Base-by-base conservation (phyloP, 2,888 invertebrate species). In the Cinara cedri region DNA sequence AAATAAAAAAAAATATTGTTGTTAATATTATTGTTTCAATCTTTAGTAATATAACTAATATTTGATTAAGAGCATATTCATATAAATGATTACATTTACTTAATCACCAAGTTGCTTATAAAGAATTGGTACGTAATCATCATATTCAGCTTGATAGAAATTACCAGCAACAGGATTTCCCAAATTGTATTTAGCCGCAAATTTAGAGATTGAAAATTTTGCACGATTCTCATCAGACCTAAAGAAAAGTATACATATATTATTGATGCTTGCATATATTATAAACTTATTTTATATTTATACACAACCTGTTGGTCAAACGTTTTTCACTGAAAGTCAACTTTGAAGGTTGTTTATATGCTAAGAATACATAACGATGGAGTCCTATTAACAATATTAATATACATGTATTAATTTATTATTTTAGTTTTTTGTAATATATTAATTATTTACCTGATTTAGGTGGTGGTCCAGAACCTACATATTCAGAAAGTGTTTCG, bases 141-240 rank as follows among this genome's bases (percentile, higher is more conserved):
- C 96, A 86, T 89, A 96, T 85, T 94, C 90, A 0, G 96, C 95
- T 85, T 93, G 91, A 85, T 91, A 97, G 21, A 95, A 91, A 85
- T 96, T 97, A 14, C 94, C 96, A 76, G 94, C 94, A 34, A 95
- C 87, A 0, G 96, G 95, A 68, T 90, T 87, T 0, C 93, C 94
- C 16, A 97, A 87, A 3, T 90, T 89, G 85, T 97, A 92, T 84
- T 96, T 95, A 81, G 89, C 88, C 0, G 94, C 95, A 84, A 97
- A 93, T 46, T 89, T 89, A 70, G 86, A 89, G 72, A 93, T 91
- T 3, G 92, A 92, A 84, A 90, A 91, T 24, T 88, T 87, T 0
- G 87, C 90, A 51, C 92, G 88, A 9, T 87, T 86, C 13, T 89
- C 86, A 13, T 81, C 81, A 60, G 83, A 83, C 34, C 83, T 83